A percentile compares a stretch with the other conserved stretches of the same genome.
These are phyloP conservation scores for Perca fluviatilis DNA, from an alignment of 2,113 vertebrate species.

Conservation along the genomic window DNA sequence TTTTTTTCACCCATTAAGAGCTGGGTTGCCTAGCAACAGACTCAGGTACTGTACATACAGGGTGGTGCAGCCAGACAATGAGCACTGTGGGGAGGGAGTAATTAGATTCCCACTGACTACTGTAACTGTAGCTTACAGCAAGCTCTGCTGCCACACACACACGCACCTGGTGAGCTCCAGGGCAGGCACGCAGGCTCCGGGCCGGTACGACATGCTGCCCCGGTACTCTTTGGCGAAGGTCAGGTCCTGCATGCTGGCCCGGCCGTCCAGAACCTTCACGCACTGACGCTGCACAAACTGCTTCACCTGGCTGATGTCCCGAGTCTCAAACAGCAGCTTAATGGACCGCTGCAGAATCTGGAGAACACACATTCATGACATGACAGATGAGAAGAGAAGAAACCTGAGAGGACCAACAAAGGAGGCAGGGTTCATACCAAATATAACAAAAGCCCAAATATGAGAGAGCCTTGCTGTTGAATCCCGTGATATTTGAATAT, in stretches of 20 bases:
- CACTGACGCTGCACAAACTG: slow-evolving; percentile 96
- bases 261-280: slow-evolving; percentile 93
- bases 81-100: slow-evolving; percentile 52
- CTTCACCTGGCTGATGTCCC: slow-evolving; percentile 98
- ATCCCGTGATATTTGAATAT: neutral
- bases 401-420: neutral
- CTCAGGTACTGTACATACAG: slow-evolving; percentile 70
- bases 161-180: slow-evolving; percentile 96
- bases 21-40: slow-evolving; percentile 73
- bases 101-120: slow-evolving; percentile 65
- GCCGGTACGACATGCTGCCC: slow-evolving; percentile 91
- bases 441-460: neutral
- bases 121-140: slow-evolving; percentile 52
- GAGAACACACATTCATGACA: neutral
- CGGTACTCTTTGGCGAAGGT: slow-evolving; percentile 98
- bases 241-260: slow-evolving; percentile 96
- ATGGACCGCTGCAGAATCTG: slow-evolving; percentile 97
- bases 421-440: neutral
- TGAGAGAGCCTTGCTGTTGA: neutral
- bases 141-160: slow-evolving; percentile 1
- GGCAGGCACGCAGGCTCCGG: slow-evolving; percentile 95
- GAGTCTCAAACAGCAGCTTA: slow-evolving; percentile 97
- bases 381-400: neutral
- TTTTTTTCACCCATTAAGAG: slow-evolving; percentile 46
- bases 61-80: slow-evolving; percentile 68